Percentiles rank a stretch among this genome's conserved stretches.
Conservation (phyloP, 2,888 invertebrate species). For the Dynastes grantii region DNA sequence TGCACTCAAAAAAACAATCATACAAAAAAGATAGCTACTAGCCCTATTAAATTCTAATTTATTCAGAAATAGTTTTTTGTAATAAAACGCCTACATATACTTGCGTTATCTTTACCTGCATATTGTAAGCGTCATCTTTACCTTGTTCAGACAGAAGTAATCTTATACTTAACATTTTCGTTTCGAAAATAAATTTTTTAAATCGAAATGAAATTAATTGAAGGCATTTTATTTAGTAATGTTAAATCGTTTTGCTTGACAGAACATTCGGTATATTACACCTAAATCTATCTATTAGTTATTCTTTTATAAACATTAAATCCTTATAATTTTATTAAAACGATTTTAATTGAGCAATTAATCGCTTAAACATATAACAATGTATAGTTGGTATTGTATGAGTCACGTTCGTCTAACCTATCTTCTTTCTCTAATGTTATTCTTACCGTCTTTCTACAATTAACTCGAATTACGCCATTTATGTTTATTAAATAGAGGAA, state of each 20-base stretch:
- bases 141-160: neutral
- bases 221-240: no score
- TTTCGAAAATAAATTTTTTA: no score
- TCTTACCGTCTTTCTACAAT: neutral
- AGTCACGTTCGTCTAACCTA: neutral
- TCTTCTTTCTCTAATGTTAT: neutral
- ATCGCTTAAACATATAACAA: neutral
- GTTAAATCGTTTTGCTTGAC: no score
- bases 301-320: neutral
- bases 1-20: no score
- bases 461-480: neutral
- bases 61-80: no score
- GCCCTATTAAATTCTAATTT: no score
- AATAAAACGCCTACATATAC: no score
- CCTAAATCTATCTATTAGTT: neutral
- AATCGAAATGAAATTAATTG: neutral
- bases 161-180: no score
- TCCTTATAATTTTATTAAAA: conserved; percentile 5
- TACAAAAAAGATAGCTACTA: no score
- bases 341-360: conserved; percentile 12
- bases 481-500: neutral
- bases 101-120: no score
- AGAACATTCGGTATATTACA: neutral
- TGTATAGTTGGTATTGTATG: conserved; percentile 7
- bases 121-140: neutral